Conservation (phyloP, 2,888 invertebrate genomes). For the Lasioglossum figueresi region DNA sequence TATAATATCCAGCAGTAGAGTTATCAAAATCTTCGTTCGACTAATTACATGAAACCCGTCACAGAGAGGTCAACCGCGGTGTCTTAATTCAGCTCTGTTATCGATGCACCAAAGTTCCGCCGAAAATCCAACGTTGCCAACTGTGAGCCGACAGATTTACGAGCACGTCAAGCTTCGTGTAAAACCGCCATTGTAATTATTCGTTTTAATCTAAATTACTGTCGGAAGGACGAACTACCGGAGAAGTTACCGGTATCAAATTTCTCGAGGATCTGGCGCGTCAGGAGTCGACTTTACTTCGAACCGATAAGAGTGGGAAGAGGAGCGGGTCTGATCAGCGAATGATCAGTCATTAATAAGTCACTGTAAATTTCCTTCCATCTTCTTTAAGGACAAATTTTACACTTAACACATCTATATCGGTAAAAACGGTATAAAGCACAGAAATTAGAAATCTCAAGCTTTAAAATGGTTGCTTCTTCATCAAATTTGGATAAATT, state of each 20-base stretch:
- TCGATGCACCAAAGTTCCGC: slow-evolving; percentile 29
- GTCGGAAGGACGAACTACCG: slow-evolving; percentile 34
- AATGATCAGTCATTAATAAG: background rate
- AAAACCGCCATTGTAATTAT: slow-evolving; percentile 54
- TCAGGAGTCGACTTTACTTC: slow-evolving; percentile 26
- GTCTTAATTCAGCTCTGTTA: slow-evolving; percentile 42
- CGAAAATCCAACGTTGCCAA: slow-evolving; percentile 24
- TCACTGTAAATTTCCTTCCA: background rate
- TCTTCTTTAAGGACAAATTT: no score
- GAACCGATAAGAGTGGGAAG: background rate
- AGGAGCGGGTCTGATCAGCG: background rate
- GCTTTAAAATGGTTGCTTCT: no score
- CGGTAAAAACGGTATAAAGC: no score
- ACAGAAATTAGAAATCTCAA: no score
- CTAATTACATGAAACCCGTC: background rate
- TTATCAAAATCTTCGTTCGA: background rate
- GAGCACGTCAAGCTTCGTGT: slow-evolving; percentile 51
- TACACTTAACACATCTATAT: no score
- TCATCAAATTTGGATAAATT: no score
- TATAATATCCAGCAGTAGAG: background rate
- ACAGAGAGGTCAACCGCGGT: slow-evolving; percentile 4
- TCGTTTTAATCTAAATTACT: slow-evolving; percentile 54
- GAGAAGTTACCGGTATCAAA: slow-evolving; percentile 49
- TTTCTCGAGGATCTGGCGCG: slow-evolving; percentile 38
- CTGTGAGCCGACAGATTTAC: slow-evolving; percentile 36